Percentiles rank a stretch among this genome's conserved stretches.
Evolutionary conservation across 2,113 vertebrate genomes (phyloP).

Genomic region (Antennarius striatus): DNA sequence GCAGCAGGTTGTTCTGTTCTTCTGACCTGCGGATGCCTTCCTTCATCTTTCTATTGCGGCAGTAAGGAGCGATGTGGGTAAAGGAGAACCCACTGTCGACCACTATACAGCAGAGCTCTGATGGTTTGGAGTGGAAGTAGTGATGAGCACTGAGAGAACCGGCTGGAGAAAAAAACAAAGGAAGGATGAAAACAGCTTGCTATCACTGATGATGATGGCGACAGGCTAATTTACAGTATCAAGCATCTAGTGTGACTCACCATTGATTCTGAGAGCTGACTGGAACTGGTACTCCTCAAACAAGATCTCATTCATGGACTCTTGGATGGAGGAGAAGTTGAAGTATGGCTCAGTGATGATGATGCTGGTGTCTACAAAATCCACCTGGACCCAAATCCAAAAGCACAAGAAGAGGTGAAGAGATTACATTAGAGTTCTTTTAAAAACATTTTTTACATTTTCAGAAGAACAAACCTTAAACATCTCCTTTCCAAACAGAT

Average conservation of each 20-base stretch:
- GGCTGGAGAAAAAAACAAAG: constrained; percentile 76
- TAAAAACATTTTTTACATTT: neutral
- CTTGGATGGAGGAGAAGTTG: constrained; percentile 97
- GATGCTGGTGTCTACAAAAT: constrained; percentile 93
- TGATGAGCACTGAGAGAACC: constrained; percentile 91
- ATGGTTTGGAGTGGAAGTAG: constrained; percentile 90
- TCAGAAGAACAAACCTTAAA: constrained; percentile 81
- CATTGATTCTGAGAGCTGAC: constrained; percentile 90
- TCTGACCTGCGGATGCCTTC: constrained; percentile 92
- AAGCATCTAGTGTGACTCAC: constrained; percentile 72
- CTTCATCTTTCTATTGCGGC: constrained; percentile 94
- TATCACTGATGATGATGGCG: too few species aligned
- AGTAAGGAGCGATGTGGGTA: constrained; percentile 94
- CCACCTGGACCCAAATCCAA: constrained; percentile 83
- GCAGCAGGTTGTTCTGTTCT: neutral
- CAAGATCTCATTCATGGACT: constrained; percentile 99
- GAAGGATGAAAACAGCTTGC: too few species aligned
- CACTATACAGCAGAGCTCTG: constrained; percentile 91
- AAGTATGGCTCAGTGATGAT: constrained; percentile 97
- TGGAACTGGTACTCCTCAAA: constrained; percentile 99
- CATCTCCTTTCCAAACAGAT: constrained; percentile 99
- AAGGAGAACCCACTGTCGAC: constrained; percentile 98
- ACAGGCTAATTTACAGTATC: too few species aligned
- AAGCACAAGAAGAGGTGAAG: neutral
- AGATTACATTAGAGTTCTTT: too few species aligned